Evolutionary conservation across 2,797 vertebrate species (phyloP), one percentile per base, ranked within the genome.

Genomic region (Gymnothorax reevesii): DNA sequence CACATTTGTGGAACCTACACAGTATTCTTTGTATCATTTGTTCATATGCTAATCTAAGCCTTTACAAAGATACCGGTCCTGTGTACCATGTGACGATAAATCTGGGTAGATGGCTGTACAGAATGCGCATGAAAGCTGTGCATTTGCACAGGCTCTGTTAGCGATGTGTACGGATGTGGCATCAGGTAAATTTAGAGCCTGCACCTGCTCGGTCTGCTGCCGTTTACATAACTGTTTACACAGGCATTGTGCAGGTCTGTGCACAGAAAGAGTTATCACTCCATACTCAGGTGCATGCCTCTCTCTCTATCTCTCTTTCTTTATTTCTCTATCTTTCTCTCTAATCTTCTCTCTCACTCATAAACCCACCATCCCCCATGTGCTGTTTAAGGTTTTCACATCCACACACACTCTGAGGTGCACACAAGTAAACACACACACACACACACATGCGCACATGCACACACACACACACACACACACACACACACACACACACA

Each of bases 141-240:
- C n/a, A 27, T 73, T 1, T 12, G 25, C 2, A 10, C 3, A 10
- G 7, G 2, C 25, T 73, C 2, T 73, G 69, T 33, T n/a, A 25
- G 66, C 8, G 22, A 25, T 22, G 62, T n/a, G 62, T 73, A 10
- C 2, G 69, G n/a, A 25, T 12, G 69, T 12, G 25, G 10, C 25
- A 10, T 9, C 12, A 15, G n/a, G 69, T 77, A 77, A 49, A 52
- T 20, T 79, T 52, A 54, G 75, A 54, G 15, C 49, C 49, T 52
- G 49, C 42, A 79, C 75, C 75, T 79, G 75, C 42, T 54, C 42
- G 7, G 20, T 54, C 75, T 54, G 15, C 75, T 79, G 42, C 5
- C 49, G 5, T 79, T 79, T 79, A 79, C 49, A 79, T 79, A 79
- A 79, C 75, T 79, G 42, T 52, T 54, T 79, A 54, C 75, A 79